Evolutionary conservation across 2,797 vertebrate species (phyloP).

Genomic region (Dendrocincla fuliginosa): DNA sequence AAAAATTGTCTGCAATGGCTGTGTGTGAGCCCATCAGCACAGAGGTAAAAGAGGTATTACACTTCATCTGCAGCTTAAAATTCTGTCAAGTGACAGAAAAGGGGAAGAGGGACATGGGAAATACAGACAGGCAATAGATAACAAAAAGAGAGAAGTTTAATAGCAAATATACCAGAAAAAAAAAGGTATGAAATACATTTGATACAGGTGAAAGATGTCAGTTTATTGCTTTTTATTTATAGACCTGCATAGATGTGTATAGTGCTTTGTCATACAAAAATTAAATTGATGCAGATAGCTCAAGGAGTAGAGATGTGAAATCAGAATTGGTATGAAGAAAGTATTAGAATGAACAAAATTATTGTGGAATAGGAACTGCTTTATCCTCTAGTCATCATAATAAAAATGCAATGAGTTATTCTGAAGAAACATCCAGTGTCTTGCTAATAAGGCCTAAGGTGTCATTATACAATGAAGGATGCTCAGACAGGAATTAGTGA

Average conservation of each 20-base stretch:
- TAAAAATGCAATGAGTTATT: neutral
- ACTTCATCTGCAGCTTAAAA: neutral
- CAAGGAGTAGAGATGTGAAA: neutral
- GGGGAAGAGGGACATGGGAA: neutral
- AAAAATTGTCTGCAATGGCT: neutral
- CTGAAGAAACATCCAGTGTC: neutral
- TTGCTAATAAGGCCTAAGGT: neutral
- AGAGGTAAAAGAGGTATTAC: neutral
- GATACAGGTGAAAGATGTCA: neutral
- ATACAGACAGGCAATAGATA: neutral
- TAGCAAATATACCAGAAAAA: neutral
- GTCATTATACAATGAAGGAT: neutral
- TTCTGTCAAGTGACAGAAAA: neutral
- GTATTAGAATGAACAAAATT: neutral
- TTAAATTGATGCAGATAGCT: neutral
- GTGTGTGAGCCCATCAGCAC: neutral
- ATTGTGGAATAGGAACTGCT: neutral
- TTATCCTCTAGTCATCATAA: neutral
- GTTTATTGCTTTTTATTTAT: slow-evolving; percentile 17
- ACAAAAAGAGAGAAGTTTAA: neutral
- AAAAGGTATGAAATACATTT: neutral
- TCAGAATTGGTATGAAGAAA: neutral
- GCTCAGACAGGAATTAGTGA: neutral
- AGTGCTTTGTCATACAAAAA: neutral
- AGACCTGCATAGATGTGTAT: neutral